A percentile compares a stretch with the other conserved stretches of the same genome.
Conservation (phyloP, 2,113 vertebrate species). For the Phoenicopterus ruber region DNA sequence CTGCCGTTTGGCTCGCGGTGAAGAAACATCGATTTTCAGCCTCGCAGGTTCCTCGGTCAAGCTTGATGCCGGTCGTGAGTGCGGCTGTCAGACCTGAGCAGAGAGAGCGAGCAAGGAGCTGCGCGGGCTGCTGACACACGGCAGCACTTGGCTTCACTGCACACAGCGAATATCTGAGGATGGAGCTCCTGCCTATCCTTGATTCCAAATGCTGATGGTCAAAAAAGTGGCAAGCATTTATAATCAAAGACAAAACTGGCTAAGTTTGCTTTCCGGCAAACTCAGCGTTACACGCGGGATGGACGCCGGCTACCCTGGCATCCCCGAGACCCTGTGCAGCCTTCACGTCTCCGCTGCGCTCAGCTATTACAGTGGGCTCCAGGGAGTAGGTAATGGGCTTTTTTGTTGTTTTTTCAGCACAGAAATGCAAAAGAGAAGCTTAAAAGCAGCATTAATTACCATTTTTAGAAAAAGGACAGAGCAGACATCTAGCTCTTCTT, state of each 20-base stretch:
- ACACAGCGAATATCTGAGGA: fast-evolving
- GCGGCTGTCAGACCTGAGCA: background rate
- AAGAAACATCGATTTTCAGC: background rate
- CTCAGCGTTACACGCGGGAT: fast-evolving
- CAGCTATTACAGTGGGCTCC: background rate
- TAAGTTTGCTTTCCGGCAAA: background rate
- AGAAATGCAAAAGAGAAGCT: background rate
- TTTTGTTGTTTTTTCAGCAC: background rate
- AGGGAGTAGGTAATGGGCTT: background rate
- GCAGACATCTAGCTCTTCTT: background rate
- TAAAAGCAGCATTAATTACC: background rate
- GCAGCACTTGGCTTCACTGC: background rate
- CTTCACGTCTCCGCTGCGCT: background rate
- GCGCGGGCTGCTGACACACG: background rate
- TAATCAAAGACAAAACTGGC: background rate
- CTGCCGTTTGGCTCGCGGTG: background rate
- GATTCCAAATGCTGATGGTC: background rate
- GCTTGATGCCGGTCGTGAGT: background rate
- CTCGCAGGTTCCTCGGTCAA: background rate
- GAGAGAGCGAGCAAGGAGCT: background rate
- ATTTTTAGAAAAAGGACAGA: background rate
- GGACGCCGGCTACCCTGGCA: background rate
- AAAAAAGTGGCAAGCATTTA: background rate
- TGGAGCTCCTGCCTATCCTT: background rate
- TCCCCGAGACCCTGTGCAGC: fast-evolving